Percentiles rank a stretch among this genome's conserved stretches.
Conservation (phyloP, 2,113 vertebrate species). For the Cinclus cinclus region DNA sequence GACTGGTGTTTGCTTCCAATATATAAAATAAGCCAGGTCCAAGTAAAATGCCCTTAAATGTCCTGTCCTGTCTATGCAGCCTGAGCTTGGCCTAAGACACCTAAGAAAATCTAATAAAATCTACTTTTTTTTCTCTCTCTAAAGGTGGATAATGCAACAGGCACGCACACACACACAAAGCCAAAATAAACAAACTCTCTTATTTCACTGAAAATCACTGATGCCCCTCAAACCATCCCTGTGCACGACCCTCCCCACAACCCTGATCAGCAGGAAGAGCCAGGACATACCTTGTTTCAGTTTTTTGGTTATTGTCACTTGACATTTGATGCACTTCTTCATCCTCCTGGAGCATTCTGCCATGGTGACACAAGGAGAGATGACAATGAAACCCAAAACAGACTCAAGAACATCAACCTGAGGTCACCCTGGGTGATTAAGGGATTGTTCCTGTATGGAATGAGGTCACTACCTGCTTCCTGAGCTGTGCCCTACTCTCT, state of each 20-base stretch:
- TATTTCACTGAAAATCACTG: not conserved
- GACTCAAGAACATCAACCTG: not conserved
- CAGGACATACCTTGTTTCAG: constrained; percentile 86
- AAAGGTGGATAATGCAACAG: not conserved
- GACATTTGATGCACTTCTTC: constrained; percentile 99
- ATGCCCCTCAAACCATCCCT: not conserved
- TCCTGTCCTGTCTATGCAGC: not conserved
- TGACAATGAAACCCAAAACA: not conserved
- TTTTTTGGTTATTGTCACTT: constrained; percentile 94
- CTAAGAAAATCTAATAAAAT: not conserved
- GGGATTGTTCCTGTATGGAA: not conserved
- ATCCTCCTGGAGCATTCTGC: constrained; percentile 95
- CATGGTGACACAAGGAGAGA: not conserved
- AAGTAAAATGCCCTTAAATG: not conserved
- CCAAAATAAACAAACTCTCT: not conserved
- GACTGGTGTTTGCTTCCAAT: not conserved
- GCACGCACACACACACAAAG: not conserved
- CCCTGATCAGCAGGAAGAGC: not conserved
- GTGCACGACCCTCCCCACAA: not conserved
- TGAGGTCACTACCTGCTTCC: not conserved
- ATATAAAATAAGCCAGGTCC: not conserved
- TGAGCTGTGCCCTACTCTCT: not conserved
- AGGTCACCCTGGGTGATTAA: not conserved
- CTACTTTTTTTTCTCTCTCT: not conserved
- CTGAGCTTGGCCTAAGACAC: not conserved